Evolutionary conservation across 2,888 invertebrate species (phyloP), one percentile per base, ranked within the genome.

Genomic region (Smittia sp.): DNA sequence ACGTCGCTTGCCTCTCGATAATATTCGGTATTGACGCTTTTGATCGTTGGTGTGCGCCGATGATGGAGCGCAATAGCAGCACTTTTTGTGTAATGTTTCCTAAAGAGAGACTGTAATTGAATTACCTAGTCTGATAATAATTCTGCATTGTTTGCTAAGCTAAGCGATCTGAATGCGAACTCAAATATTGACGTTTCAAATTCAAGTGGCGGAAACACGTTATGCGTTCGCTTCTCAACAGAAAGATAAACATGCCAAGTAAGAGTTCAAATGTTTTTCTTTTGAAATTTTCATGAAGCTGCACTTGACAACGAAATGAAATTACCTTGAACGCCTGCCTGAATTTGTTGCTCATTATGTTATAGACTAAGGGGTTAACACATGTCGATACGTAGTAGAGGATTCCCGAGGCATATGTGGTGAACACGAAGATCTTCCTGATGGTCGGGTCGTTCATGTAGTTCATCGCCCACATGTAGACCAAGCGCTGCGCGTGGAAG

Each of bases 1-100:
- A 77, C 80, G 76, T 79, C 79, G 20, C 80, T 81, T 75, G 1
- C 85, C 81, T 77, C 88, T 81, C 73, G 87, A 85, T 78, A 89
- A 80, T 74, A 86, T 84, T 75, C 86, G 86, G 81, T 88, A 89
- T 46, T 87, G 85, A 77, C 85, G 82, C 76, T 85, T 83, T 77
- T 86, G 84, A 79, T 78, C 18, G 78, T 75, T 15, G 22, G 58
- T 24, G 24, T 52, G 58, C 78, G 78, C 18, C 78, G 78, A 20
- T n/a, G 32, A 32, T 32, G 32, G 32, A 74, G 76, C 74, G 76
- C 76, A 66, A 73, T 72, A 58, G 38, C 77, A 75, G 74, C 76
- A 74, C 73, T 75, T 75, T 75, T 75, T 76, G 63, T 74, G 68
- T 52, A 88, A 80, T 63, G 89, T 87, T 79, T 85, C 86, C 89